Evolutionary conservation across 2,888 invertebrate genomes (phyloP), one percentile per base, ranked within the genome.

Genomic region (Lingula anatina): DNA sequence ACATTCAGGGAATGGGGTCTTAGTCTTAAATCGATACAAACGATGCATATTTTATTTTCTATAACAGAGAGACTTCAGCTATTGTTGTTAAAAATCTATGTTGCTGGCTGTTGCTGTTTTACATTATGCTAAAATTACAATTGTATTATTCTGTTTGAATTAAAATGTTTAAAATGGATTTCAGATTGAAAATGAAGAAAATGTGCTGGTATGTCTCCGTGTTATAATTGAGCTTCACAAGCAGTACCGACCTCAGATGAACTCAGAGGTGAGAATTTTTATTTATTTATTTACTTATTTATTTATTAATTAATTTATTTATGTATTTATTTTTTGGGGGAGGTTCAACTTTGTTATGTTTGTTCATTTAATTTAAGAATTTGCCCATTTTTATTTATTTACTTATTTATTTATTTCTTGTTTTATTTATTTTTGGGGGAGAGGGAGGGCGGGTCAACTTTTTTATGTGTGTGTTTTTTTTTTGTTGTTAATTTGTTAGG

Each of bases 171-270:
- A n/a, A n/a, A n/a, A n/a, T n/a, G n/a, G n/a, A n/a, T 59, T 68
- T 28, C 57, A 79, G 80, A 87, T 87, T 43, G 99, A 99, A 74
- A 99, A 99, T 78, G 99, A 99, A 76, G 97, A 96, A 74, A 99
- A 99, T 81, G 96, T 95, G 5, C 79, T 96, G 46, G 90, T 97
- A 2, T 94, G 95, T 68, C 80, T 99, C 49, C 86, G 96, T 66
- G 93, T 99, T 53, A 93, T 99, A 62, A 94, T 96, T 74, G 99
- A 99, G 73, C 81, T 96, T 28, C 95, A 97, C 71, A 97, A 96
- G 77, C 90, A 92, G 68, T 95, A 89, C 75, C 84, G 94, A 54
- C 96, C 96, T 18, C 83, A 86, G 4, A 94, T 90, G 72, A 89
- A 87, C 71, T 82, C 86, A 15, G 95, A 96, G 80, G 92, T 92